These are phyloP conservation scores for Masnerella sp. DNA, from an alignment of 2,888 invertebrate species.

Conservation along the genomic window DNA sequence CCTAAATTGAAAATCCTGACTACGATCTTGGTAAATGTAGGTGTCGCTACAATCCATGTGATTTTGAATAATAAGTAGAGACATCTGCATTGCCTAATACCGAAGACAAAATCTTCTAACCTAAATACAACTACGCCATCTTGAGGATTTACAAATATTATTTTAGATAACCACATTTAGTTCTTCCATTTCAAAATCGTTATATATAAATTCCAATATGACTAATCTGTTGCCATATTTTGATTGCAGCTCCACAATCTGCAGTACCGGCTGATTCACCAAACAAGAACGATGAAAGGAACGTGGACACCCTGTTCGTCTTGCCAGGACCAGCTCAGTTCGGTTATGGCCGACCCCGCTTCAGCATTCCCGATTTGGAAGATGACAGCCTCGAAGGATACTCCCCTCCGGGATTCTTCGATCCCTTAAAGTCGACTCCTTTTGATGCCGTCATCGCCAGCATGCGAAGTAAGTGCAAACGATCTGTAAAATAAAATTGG, in stretches of 20 bases:
- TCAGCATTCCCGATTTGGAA: constrained; percentile 41
- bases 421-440: constrained; percentile 63
- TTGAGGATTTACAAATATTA: no score
- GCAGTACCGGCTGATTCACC: constrained; percentile 55
- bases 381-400: constrained; percentile 54
- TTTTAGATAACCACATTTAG: neutral
- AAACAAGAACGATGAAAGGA: constrained; percentile 37
- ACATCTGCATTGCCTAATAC: no score
- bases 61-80: no score
- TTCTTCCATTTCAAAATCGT: neutral
- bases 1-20: no score
- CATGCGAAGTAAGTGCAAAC: constrained; percentile 65
- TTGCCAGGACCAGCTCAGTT: constrained; percentile 59
- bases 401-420: constrained; percentile 54
- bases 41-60: no score
- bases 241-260: constrained; percentile 63
- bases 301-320: constrained; percentile 64
- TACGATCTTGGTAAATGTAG: no score
- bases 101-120: no score
- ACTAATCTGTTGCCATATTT: constrained; percentile 17
- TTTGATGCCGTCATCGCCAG: constrained; percentile 63
- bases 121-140: no score
- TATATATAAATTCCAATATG: no score
- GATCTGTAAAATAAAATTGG: constrained; percentile 50
- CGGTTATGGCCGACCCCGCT: no score